These are phyloP conservation scores for Exocentrus adspersus DNA, from an alignment of 2,888 invertebrate species.

Conservation along the genomic window DNA sequence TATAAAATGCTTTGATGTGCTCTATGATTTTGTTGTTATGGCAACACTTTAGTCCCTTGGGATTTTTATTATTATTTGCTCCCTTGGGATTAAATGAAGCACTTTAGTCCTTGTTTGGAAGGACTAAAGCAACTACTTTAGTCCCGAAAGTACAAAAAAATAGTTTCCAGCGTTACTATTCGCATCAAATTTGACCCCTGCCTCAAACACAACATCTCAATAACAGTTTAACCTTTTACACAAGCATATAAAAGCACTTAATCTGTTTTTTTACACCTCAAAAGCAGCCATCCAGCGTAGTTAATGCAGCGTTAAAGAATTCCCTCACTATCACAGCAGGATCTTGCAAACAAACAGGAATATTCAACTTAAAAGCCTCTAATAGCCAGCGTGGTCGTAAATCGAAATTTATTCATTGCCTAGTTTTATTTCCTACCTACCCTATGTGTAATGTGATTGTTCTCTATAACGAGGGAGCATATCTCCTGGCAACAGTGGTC, in stretches of 20 bases:
- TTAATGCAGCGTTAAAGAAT: conserved; percentile 1
- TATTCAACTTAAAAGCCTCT: background rate
- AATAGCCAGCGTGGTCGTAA: conserved; percentile 6
- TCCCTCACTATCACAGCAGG: background rate
- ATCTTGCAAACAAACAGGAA: background rate
- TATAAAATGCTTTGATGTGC: no score
- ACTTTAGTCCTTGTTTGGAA: no score
- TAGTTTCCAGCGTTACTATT: no score
- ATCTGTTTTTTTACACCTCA: background rate
- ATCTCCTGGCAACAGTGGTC: conserved; percentile 50
- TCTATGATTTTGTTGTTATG: no score
- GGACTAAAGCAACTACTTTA: no score
- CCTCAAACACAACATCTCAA: no score
- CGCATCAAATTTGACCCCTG: no score
- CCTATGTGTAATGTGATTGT: conserved; percentile 23
- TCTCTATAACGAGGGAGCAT: conserved; percentile 38
- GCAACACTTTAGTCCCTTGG: no score
- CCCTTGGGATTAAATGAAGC: no score
- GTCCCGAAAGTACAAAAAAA: no score
- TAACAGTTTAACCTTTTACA: background rate
- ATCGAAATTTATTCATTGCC: conserved; percentile 24
- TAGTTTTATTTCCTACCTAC: conserved; percentile 12
- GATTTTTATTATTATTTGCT: no score
- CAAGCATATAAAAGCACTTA: background rate
- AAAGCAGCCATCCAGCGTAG: background rate